phyloP scores from a whole-genome alignment of 2,797 vertebrate genomes.

The Microtus agrestis region DNA sequence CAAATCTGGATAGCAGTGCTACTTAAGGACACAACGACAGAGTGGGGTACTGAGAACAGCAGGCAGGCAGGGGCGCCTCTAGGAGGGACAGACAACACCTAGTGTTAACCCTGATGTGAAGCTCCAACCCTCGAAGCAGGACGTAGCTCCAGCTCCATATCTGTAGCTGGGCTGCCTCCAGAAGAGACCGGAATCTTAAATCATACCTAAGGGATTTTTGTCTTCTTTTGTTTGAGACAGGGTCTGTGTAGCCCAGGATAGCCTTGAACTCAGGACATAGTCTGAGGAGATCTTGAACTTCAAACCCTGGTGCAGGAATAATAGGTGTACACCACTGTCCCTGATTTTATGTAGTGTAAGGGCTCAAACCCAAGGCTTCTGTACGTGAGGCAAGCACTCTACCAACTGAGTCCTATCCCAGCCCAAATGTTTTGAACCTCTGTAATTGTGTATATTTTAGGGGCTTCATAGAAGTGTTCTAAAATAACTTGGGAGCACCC shows the following conservation, averaged over 20 bases:
- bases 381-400: not conserved
- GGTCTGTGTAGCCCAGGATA: not conserved
- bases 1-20: not conserved
- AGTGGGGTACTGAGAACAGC: not conserved
- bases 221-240: not conserved
- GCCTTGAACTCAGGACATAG: not conserved
- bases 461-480: not conserved
- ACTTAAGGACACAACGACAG: too few relatives aligned
- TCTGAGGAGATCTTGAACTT: not conserved
- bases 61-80: not conserved
- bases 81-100: not conserved
- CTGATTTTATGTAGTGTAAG: not conserved
- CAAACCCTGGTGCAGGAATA: not conserved
- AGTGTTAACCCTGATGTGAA: not conserved
- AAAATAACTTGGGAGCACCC: not conserved
- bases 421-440: not conserved
- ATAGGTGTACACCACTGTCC: not conserved
- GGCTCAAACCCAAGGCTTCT: not conserved
- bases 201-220: not conserved
- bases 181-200: accelerated
- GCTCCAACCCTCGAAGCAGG: not conserved
- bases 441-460: not conserved
- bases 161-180: not conserved
- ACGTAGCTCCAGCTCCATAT: too few relatives aligned
- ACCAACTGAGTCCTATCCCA: not conserved